phyloP scores from a whole-genome alignment of 2,797 vertebrate genomes.

The Natrix natrix region DNA sequence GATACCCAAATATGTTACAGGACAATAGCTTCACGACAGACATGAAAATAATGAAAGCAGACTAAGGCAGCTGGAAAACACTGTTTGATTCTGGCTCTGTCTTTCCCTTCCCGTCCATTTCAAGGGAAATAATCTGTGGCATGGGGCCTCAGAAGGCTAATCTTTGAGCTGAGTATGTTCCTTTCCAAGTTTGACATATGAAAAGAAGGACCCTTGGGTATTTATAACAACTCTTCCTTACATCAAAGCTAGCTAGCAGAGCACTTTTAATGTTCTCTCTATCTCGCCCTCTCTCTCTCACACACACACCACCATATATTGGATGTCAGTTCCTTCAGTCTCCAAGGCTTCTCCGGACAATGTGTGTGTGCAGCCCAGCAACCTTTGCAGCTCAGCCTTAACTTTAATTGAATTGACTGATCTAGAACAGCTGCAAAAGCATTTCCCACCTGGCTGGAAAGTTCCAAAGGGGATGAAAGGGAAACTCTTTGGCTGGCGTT shows the following conservation, averaged over 20 bases:
- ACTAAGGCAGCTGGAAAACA: conserved; percentile 19
- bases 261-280: neutral
- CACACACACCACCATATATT: neutral
- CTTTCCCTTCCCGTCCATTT: neutral
- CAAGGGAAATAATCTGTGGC: neutral
- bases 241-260: neutral
- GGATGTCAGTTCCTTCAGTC: neutral
- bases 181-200: neutral
- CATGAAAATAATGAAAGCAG: conserved; percentile 3
- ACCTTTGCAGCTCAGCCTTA: neutral
- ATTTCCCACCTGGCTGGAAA: neutral
- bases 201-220: conserved; percentile 20
- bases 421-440: neutral
- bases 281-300: no score
- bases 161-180: neutral
- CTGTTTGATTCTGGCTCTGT: conserved; percentile 1
- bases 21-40: neutral
- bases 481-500: neutral
- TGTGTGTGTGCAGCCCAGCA: neutral
- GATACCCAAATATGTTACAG: conserved; percentile 34
- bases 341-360: neutral
- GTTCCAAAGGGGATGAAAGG: neutral
- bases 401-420: neutral
- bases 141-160: conserved; percentile 12
- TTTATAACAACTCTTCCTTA: neutral